Base-by-base conservation (phyloP, 1,140 invertebrate genomes). In the Gryon sp. region DNA sequence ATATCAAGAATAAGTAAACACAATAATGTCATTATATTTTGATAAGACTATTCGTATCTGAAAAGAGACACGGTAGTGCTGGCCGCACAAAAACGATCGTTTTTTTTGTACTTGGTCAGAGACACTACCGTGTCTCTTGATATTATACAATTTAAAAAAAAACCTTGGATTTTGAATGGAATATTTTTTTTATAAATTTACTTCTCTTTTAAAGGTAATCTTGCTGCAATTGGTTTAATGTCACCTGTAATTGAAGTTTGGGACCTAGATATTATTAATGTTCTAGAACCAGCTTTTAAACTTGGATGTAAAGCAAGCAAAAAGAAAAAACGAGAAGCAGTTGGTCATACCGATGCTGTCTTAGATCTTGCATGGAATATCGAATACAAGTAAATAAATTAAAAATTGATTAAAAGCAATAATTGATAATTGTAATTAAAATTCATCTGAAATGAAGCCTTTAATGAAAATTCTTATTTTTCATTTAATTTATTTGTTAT, bases 241-340 rank as follows among this genome's bases (percentile, higher is more conserved):
- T 93, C 93, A 68, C 93, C 97, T 1, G 91, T 96, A 34, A 98
- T 99, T 60, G 93, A 96, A 69, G 92, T 99, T 7, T 99, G 97
- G 97, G 97, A 99, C 87, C 87, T 99, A 20, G 97, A 99, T 89
- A 91, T 99, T 46, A 92, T 98, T 46, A 95, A 98, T 83, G 93
- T 93, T 68, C 87, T 98, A 14, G 96, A 97, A 84, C 96, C 98
- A 26, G 93, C 93, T 0, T 94, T 94, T 79, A 93, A 92, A 78
- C 88, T 99, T 11, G 96, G 95, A 2, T 90, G 91, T 41, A 94
- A 94, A 77, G 91, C 92, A n/a, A 95, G 90, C 83, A 94, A 93
- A 83, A 96, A 95, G 84, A 93, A 91, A 90, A 90, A 92, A 72
- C 89, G 88, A 18, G 90, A 91, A 78, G 85, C 90, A 38, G 82